These are phyloP conservation scores for Schizopygopsis pylzovi DNA, from an alignment of 2,797 vertebrate species.

Conservation along the genomic window DNA sequence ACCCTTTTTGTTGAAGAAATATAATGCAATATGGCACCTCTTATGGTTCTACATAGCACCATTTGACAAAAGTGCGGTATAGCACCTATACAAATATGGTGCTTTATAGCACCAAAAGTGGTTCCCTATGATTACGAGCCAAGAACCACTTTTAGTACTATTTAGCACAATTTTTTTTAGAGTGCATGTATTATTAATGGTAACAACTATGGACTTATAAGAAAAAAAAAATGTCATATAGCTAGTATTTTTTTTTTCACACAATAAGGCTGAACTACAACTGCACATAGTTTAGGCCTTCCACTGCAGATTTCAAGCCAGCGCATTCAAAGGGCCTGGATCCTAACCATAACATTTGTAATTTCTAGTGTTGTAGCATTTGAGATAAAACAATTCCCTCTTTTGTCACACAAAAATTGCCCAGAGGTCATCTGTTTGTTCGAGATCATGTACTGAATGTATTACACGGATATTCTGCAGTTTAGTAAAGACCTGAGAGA, in stretches of 20 bases:
- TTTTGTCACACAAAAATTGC: background rate
- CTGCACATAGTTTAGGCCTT: background rate
- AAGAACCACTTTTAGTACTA: too few relatives aligned
- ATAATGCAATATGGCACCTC: too few relatives aligned
- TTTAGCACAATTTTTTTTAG: too few relatives aligned
- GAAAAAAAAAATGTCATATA: background rate
- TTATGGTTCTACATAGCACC: too few relatives aligned
- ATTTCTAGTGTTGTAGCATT: background rate
- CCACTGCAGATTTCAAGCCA: background rate
- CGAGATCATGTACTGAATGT: background rate
- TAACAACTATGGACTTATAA: background rate
- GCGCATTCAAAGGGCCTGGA: constrained; percentile 1
- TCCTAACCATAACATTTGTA: background rate
- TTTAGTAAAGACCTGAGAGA: constrained; percentile 5
- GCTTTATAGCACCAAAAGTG: too few relatives aligned
- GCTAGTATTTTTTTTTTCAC: background rate
- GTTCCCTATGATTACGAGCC: too few relatives aligned
- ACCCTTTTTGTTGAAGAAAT: too few relatives aligned
- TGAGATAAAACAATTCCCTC: constrained; percentile 19
- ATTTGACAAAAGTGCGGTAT: too few relatives aligned
- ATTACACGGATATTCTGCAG: background rate
- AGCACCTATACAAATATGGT: too few relatives aligned
- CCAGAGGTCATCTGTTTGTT: background rate
- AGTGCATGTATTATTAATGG: background rate
- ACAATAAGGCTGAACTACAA: background rate